Evolutionary conservation across 2,888 invertebrate species (phyloP), one percentile per base, ranked within the genome.

Genomic region (Spodoptera picta): DNA sequence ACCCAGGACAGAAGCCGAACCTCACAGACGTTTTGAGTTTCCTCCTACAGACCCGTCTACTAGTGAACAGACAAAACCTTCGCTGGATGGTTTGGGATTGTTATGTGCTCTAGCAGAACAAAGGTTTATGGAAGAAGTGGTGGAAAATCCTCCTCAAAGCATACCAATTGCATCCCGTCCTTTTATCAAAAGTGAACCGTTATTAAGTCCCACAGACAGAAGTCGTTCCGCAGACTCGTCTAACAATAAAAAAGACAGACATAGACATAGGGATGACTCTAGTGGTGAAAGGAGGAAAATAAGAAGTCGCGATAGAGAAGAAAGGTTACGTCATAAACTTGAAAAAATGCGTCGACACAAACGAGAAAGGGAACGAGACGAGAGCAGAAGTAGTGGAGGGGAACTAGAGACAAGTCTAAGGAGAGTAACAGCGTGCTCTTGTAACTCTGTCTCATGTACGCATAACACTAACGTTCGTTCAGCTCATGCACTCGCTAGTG

Each of bases 21-120:
- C 90, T 7, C 91, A 84, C 19, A 83, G 90, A 64, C 87, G 90
- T 65, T 94, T 94, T 58, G 92, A 93, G 63, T 95, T 93, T 71
- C 89, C 91, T 6, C 65, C 86, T 2, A 73, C 83, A 5, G 89
- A 92, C 69, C 70, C 87, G 3, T 73, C 77, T 59, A 75, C 82
- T 1, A 84, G 85, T 73, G 90, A 92, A 36, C 92, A 92, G 59
- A 69, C 86, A 7, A 93, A 94, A 72, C 90, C 91, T 68, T 93
- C 93, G 4, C 89, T 97, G 19, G 96, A 96, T 27, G 97, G 97
- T 0, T 90, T 98, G 14, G 97, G 97, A 58, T 88, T 98, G 42
- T 89, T 98, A 31, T 98, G 98, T 87, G 98, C 98, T 9, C 91
- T 98, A 65, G 98, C 98, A 0, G 98, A 98, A 83, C 98, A 98